These are phyloP conservation scores for Coremacera marginata DNA, from an alignment of 2,888 invertebrate species.

Conservation along the genomic window DNA sequence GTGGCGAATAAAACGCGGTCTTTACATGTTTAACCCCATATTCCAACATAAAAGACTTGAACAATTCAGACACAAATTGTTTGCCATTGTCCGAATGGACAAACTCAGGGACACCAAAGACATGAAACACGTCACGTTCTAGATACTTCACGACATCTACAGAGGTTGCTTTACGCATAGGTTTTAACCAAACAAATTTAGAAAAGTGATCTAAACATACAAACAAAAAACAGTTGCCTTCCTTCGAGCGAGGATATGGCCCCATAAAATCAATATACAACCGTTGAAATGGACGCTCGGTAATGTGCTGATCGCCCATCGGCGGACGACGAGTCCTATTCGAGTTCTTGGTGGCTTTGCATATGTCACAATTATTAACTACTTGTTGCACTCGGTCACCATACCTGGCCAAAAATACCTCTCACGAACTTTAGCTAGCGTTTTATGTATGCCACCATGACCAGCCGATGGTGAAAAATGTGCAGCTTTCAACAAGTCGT, in stretches of 20 bases:
- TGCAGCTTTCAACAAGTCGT: neutral
- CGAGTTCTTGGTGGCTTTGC: neutral
- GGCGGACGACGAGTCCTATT: neutral
- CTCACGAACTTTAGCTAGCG: neutral
- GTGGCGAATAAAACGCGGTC: neutral
- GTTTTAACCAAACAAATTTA: conserved; percentile 32
- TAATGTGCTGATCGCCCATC: conserved; percentile 6
- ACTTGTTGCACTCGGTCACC: neutral
- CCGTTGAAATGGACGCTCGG: conserved; percentile 30
- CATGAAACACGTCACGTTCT: neutral
- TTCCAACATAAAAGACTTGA: neutral
- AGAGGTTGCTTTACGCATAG: neutral
- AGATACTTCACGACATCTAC: neutral
- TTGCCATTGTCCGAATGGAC: neutral
- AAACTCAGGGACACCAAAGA: neutral
- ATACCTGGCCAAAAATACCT: neutral
- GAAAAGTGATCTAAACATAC: conserved; percentile 32
- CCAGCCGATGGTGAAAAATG: neutral
- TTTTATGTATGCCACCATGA: neutral
- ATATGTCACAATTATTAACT: neutral
- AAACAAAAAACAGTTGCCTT: conserved; percentile 27
- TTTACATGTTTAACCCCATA: neutral
- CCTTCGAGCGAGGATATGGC: conserved; percentile 31
- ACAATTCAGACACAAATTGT: neutral
- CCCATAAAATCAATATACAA: conserved; percentile 38